A percentile compares a stretch with the other conserved stretches of the same genome.
Conservation (phyloP, 2,113 vertebrate species). For the Psilopsiagon aurifrons region DNA sequence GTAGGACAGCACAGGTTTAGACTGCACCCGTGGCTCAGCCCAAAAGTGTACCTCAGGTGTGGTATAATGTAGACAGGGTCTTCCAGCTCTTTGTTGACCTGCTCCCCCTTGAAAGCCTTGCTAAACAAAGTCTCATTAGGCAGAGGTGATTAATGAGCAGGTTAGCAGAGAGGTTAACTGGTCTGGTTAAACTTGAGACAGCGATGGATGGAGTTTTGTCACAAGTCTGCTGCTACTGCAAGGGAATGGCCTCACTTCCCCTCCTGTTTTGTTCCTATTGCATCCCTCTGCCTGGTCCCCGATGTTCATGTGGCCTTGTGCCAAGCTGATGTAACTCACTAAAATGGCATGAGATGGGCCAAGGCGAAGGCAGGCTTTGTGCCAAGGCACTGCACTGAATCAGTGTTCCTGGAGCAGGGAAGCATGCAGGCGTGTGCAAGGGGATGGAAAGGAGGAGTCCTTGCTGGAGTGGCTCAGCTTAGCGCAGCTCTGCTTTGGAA, state of each 20-base stretch:
- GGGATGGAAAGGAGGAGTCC: background rate
- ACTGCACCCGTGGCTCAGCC: background rate
- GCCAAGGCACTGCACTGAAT: background rate
- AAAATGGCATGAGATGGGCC: slow-evolving; percentile 21
- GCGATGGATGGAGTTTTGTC: background rate
- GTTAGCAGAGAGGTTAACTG: background rate
- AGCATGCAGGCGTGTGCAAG: background rate
- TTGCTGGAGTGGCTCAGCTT: background rate
- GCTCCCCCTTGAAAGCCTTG: background rate
- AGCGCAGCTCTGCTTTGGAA: background rate
- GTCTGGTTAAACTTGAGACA: background rate
- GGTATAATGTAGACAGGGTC: background rate
- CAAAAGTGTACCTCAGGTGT: background rate
- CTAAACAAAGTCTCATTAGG: background rate
- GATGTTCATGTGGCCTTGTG: background rate
- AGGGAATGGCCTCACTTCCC: background rate
- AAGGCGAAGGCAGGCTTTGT: background rate
- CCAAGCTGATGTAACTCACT: slow-evolving; percentile 38
- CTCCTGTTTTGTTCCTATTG: slow-evolving; percentile 10
- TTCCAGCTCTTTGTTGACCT: background rate
- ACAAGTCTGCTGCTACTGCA: background rate
- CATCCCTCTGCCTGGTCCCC: background rate
- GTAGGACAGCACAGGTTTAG: background rate
- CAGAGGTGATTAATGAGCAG: background rate
- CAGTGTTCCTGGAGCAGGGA: background rate